phyloP scores from a whole-genome alignment of 1,140 invertebrate species.

The Frieseomelitta varia region DNA sequence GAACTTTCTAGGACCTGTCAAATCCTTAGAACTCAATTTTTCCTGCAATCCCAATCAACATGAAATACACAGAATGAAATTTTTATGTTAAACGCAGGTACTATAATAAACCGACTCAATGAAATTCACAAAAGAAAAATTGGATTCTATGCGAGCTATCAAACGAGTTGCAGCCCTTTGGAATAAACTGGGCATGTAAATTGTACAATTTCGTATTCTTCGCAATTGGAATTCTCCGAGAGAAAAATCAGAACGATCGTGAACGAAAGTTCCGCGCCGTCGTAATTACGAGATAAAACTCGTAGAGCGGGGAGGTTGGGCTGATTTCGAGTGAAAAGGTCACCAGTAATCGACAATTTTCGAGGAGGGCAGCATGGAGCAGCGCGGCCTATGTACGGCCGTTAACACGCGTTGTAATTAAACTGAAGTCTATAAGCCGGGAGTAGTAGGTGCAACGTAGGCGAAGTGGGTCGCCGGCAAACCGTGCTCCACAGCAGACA shows the following conservation, averaged over 20 bases:
- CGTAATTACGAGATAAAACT: not conserved
- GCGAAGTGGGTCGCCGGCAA: slow-evolving; percentile 54
- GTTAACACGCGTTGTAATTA: slow-evolving; percentile 65
- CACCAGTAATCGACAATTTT: slow-evolving; percentile 56
- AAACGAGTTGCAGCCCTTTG: no score
- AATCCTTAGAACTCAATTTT: no score
- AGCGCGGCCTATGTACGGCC: slow-evolving; percentile 46
- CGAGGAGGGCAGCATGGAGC: slow-evolving; percentile 15
- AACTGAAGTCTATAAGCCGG: slow-evolving; percentile 61
- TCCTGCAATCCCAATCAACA: no score
- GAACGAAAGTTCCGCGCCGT: no score
- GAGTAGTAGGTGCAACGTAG: slow-evolving; percentile 48
- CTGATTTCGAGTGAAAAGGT: slow-evolving; percentile 20
- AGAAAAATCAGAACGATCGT: not conserved
- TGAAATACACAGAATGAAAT: no score
- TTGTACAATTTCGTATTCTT: no score
- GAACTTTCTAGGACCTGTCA: no score
- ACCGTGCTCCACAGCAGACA: slow-evolving; percentile 45
- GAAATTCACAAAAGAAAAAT: no score
- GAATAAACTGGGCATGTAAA: no score
- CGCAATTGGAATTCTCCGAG: not conserved
- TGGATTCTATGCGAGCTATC: no score
- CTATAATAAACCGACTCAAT: no score
- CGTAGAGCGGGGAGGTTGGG: not conserved
- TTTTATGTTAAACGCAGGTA: no score